Evolutionary conservation across 2,888 invertebrate species (phyloP).

Genomic region (Venustoraphidia nigricollis): DNA sequence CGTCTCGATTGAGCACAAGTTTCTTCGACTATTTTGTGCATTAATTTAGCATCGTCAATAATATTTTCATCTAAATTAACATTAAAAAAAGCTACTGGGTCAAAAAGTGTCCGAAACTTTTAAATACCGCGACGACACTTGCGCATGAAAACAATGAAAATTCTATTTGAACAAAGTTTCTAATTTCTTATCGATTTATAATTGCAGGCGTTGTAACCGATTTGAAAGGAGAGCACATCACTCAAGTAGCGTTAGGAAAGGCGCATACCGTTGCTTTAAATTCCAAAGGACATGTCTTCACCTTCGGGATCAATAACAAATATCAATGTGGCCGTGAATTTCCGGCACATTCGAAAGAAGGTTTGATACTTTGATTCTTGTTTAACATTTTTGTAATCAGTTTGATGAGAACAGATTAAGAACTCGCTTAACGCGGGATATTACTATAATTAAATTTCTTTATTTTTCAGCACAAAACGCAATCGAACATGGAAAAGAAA

Average conservation of each 20-base stretch:
- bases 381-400: background rate
- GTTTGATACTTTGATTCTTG: slow-evolving; percentile 26
- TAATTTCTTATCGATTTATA: background rate
- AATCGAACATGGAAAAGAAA: slow-evolving; percentile 37
- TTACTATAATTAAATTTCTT: slow-evolving; percentile 4
- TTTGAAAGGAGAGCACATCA: slow-evolving; percentile 26
- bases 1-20: too few relatives aligned
- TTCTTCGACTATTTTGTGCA: too few relatives aligned
- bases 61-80: too few relatives aligned
- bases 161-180: too few relatives aligned
- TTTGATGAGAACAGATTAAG: too few relatives aligned
- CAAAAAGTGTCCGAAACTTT: too few relatives aligned
- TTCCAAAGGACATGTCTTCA: slow-evolving; percentile 77
- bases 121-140: too few relatives aligned
- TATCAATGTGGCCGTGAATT: slow-evolving; percentile 92
- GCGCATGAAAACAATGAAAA: too few relatives aligned
- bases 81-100: too few relatives aligned
- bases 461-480: background rate
- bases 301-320: slow-evolving; percentile 95
- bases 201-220: slow-evolving; percentile 22
- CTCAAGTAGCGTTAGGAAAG: slow-evolving; percentile 77
- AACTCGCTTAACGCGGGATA: too few relatives aligned
- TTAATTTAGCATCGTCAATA: too few relatives aligned
- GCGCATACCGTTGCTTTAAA: slow-evolving; percentile 88
- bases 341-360: slow-evolving; percentile 40